Conservation (phyloP, 2,113 vertebrate species). For the Nothocercus julius region DNA sequence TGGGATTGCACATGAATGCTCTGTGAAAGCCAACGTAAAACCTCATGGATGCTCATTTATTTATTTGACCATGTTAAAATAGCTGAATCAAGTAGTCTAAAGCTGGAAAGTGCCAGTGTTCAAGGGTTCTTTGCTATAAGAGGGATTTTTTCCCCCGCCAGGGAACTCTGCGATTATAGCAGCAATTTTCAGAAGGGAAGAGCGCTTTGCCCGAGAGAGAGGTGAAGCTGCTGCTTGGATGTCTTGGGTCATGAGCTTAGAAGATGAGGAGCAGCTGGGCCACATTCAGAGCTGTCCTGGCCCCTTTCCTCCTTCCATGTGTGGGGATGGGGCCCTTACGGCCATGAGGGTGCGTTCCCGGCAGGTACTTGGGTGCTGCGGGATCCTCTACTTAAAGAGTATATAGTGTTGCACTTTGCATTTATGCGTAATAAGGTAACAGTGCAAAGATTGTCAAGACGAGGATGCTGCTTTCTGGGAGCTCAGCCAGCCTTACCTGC, state of each 20-base stretch:
- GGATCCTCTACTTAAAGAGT: too few species aligned
- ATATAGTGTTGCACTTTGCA: too few species aligned
- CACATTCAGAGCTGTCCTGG: neutral
- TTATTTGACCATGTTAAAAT: neutral
- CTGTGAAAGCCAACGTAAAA: neutral
- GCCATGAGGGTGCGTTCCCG: too few species aligned
- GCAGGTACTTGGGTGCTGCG: too few species aligned
- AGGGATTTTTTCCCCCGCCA: neutral
- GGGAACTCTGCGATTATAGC: neutral
- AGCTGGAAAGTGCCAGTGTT: neutral
- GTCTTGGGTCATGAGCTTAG: neutral
- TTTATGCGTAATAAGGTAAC: too few species aligned
- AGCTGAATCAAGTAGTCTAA: fast-evolving
- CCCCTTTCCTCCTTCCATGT: too few species aligned
- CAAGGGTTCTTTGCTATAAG: neutral
- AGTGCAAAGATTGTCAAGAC: too few species aligned
- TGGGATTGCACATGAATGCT: neutral
- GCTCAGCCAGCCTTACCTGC: too few species aligned
- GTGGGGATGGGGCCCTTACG: too few species aligned
- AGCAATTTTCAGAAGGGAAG: neutral
- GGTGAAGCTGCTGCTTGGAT: neutral
- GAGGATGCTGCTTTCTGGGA: too few species aligned
- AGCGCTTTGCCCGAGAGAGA: too few species aligned
- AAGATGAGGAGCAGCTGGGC: neutral
- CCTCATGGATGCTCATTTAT: neutral